These are phyloP conservation scores for Dryadula phaetusa DNA, from an alignment of 2,888 invertebrate genomes.

Conservation along the genomic window DNA sequence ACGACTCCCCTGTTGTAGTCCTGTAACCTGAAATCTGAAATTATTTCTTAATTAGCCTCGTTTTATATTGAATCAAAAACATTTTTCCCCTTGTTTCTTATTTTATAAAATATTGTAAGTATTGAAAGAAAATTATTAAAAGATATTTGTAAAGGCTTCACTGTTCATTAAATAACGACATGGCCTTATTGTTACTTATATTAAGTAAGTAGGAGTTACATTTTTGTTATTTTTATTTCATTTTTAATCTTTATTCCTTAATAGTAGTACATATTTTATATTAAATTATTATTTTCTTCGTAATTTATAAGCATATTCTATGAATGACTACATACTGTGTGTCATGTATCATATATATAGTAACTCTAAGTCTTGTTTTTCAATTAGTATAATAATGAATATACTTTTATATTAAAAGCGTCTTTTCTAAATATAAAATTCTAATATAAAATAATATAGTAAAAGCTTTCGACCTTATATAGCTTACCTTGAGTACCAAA, in stretches of 20 bases:
- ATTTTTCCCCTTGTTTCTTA: neutral
- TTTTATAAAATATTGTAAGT: neutral
- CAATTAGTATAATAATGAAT: no score
- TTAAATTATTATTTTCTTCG: no score
- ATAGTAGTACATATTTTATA: no score
- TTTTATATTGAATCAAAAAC: conserved; percentile 41
- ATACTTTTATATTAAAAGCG: no score
- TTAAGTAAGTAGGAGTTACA: neutral
- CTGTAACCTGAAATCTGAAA: conserved; percentile 81
- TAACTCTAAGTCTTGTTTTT: no score
- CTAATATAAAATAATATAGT: neutral
- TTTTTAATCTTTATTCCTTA: no score
- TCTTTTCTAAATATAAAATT: neutral
- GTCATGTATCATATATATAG: no score
- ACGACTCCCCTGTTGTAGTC: conserved; percentile 71
- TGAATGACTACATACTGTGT: no score
- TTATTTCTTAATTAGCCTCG: conserved; percentile 62
- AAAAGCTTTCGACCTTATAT: conserved; percentile 7
- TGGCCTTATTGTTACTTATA: neutral
- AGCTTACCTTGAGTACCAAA: conserved; percentile 77
- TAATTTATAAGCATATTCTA: no score
- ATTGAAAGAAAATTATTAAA: neutral
- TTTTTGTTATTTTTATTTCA: neutral
- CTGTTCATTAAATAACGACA: conserved; percentile 7
- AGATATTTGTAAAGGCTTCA: conserved; percentile 10